A percentile compares a stretch with the other conserved stretches of the same genome.
phyloP scores from a whole-genome alignment of 2,113 vertebrate genomes.

The Actenoides hombroni region DNA sequence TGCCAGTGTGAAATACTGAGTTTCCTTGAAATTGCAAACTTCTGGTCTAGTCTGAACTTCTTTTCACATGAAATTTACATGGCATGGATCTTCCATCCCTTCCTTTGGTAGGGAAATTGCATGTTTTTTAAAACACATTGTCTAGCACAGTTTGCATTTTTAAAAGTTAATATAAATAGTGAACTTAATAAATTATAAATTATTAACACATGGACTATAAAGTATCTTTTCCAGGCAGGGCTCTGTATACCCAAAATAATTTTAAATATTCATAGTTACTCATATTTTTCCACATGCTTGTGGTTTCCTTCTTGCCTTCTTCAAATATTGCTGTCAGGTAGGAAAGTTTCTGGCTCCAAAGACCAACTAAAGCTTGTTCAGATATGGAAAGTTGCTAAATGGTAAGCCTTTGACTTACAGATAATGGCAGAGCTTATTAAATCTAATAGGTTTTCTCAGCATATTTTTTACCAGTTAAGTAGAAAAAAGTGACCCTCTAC shows the following conservation, averaged over 20 bases:
- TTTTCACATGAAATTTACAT: background rate
- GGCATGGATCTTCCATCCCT: background rate
- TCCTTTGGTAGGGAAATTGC: background rate
- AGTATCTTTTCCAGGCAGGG: background rate
- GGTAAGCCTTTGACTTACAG: background rate
- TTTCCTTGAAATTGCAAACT: background rate
- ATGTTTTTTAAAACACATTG: background rate
- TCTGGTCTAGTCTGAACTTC: background rate
- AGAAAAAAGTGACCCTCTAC: background rate
- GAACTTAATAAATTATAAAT: background rate
- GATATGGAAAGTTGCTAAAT: background rate
- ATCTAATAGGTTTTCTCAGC: background rate
- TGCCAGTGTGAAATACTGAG: background rate
- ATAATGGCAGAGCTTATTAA: background rate
- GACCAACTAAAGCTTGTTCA: background rate
- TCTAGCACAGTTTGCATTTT: background rate
- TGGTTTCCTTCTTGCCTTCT: background rate
- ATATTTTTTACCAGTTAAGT: background rate
- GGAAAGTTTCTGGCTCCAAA: background rate
- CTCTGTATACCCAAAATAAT: background rate
- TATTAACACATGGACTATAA: background rate
- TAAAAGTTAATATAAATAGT: background rate
- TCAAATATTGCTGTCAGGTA: background rate
- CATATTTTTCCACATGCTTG: background rate
- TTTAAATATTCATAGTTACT: background rate